Evolutionary conservation across 2,113 vertebrate genomes (phyloP).

Genomic region (Xenus cinereus): DNA sequence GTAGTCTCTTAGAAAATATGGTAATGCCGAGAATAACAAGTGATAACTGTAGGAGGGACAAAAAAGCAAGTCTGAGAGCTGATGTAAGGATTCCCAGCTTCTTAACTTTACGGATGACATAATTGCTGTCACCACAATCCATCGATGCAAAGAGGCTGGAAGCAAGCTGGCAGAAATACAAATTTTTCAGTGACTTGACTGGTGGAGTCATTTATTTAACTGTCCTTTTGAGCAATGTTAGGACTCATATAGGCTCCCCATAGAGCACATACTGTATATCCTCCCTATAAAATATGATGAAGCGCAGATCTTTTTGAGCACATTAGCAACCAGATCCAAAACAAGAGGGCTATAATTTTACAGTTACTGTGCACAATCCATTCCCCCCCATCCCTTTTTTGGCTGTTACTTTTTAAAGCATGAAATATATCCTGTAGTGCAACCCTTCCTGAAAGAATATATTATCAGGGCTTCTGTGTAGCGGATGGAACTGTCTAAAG

Average conservation of each 20-base stretch:
- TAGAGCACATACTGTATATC: conserved; percentile 38
- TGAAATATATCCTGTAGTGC: conserved; percentile 22
- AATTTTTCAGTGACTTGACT: conserved; percentile 44
- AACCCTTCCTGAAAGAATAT: conserved; percentile 33
- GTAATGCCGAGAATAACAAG: conserved; percentile 40
- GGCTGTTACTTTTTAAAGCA: conserved; percentile 29
- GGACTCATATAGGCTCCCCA: not conserved
- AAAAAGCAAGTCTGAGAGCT: conserved; percentile 46
- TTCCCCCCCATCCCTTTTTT: not conserved
- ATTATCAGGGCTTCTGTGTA: conserved; percentile 32
- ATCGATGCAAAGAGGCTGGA: conserved; percentile 14
- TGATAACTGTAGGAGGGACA: conserved; percentile 43
- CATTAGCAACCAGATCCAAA: conserved; percentile 60
- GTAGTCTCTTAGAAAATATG: not conserved
- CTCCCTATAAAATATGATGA: conserved; percentile 59
- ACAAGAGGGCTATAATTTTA: conserved; percentile 56
- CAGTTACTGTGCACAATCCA: conserved; percentile 1
- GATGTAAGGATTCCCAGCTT: conserved; percentile 44
- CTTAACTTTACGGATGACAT: conserved; percentile 52
- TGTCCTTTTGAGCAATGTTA: conserved; percentile 49
- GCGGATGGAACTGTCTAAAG: not conserved
- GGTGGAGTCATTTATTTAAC: conserved; percentile 61
- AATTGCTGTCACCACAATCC: conserved; percentile 59
- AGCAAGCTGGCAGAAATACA: conserved; percentile 54
- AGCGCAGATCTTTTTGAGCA: conserved; percentile 39